phyloP scores from a whole-genome alignment of 1,140 invertebrate species.

The Trissolcus basalis region DNA sequence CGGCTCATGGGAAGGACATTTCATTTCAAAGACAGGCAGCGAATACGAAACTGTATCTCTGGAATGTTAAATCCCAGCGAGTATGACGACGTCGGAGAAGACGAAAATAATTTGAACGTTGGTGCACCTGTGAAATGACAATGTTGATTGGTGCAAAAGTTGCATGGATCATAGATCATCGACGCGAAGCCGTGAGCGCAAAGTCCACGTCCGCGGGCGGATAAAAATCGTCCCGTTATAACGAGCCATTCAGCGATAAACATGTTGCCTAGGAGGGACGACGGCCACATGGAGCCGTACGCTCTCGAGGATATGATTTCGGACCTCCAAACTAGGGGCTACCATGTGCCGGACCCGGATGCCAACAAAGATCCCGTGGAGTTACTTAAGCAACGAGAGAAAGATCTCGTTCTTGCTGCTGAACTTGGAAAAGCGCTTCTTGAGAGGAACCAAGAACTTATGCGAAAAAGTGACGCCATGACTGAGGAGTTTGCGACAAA shows the following conservation, averaged over 20 bases:
- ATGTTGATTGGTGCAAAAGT: not conserved
- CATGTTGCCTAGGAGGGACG: conserved; percentile 77
- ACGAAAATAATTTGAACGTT: conserved; percentile 2
- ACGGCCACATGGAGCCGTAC: conserved; percentile 77
- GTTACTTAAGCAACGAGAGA: conserved; percentile 93
- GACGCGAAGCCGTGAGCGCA: not conserved
- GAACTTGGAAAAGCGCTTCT: conserved; percentile 95
- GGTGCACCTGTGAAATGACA: conserved; percentile 9
- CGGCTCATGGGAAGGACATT: not conserved
- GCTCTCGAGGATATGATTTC: conserved; percentile 78
- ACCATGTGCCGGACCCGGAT: conserved; percentile 51
- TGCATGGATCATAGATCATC: no score
- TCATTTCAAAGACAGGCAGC: no score
- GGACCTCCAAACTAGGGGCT: conserved; percentile 67
- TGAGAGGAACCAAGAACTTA: conserved; percentile 95
- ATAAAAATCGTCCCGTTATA: not conserved
- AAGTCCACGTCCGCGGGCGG: no score
- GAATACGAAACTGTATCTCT: not conserved
- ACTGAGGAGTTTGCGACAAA: conserved; percentile 93
- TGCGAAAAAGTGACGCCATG: conserved; percentile 88
- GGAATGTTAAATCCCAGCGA: conserved; percentile 9
- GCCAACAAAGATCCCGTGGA: conserved; percentile 84
- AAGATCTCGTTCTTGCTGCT: conserved; percentile 93
- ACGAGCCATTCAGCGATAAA: conserved; percentile 38
- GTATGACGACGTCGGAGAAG: conserved; percentile 5